Base-by-base conservation (phyloP, 2,888 invertebrate species). In the Drosophila nr. perissopoda region DNA sequence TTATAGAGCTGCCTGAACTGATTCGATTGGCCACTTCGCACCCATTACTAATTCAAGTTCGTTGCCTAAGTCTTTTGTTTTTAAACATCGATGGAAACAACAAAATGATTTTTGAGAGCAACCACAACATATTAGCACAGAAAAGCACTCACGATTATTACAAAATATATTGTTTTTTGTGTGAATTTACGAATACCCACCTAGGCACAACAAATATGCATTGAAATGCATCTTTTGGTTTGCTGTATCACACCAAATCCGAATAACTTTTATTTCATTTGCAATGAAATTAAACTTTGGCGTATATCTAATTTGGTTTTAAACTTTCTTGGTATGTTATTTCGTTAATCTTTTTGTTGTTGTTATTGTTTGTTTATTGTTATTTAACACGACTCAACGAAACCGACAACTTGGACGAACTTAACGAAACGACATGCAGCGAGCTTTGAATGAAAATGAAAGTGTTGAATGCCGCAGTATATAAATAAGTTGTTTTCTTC, bases 21-120 rank as follows among this genome's bases (percentile, higher is more conserved):
- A 21, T 66, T 31, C 46, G 34, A 31, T 34, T 48, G 36, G 46
- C 21, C 73, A 60, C 34, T 60, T 70, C 21, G 46, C 66, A 52
- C 25, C 40, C 11, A 34, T 34, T 49, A 38, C 51, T 48, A 56
- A 70, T 60, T 59, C 69, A 77, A 82, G 89, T 89, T 89, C 71
- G 89, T 88, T 79, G 75, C 89, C 72, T 82, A 84, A 87, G 87
- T 89, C 88, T 80, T 89, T 87, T 76, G 88, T 84, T 80, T 79
- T 59, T n/a, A 72, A 40, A 21, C 52, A 48, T 18, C 0, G 29
- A 27, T 29, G n/a, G 29, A 49, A 29, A 42, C 27, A 21, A 61
- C 61, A 58, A 46, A 59, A 16, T 27, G 1, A 10, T n/a, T 16
- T 59, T 58, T 60, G 38, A 63, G 57, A 49, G 27, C 66, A 71